Conservation (phyloP, 2,797 vertebrate species). For the Tokudaia tokunoshimensis region DNA sequence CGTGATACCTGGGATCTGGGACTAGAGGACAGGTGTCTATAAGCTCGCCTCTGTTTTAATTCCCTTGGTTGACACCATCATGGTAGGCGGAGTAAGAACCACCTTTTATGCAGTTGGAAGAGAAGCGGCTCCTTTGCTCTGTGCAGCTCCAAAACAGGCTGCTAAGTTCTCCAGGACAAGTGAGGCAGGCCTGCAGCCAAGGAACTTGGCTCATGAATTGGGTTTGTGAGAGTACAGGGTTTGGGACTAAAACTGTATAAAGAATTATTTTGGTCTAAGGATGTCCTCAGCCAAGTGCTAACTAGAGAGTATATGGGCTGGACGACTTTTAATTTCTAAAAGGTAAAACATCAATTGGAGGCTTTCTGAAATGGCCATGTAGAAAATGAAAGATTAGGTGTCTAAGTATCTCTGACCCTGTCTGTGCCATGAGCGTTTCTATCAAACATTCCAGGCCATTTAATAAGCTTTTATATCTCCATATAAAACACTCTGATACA, state of each 20-base stretch:
- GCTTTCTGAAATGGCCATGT: conserved; percentile 59
- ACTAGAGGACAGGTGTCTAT: background rate
- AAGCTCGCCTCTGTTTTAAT: background rate
- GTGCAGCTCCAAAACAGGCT: conserved; percentile 69
- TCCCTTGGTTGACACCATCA: conserved; percentile 7
- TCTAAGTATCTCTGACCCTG: conserved; percentile 56
- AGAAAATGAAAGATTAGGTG: conserved; percentile 53
- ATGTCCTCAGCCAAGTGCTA: conserved; percentile 76
- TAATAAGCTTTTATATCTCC: conserved; percentile 30
- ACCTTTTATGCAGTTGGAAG: background rate
- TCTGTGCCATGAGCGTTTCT: conserved; percentile 47
- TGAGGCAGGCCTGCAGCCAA: conserved; percentile 78
- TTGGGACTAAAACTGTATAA: conserved; percentile 73
- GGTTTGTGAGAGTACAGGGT: conserved; percentile 79
- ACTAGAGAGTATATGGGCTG: conserved; percentile 67
- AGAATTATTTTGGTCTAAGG: conserved; percentile 81
- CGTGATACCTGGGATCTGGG: rapidly evolving
- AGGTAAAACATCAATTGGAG: conserved; percentile 66
- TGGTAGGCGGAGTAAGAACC: background rate
- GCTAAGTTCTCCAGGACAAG: conserved; percentile 84
- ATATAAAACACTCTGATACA: background rate
- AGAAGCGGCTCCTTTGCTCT: conserved; percentile 59
- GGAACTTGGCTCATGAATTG: conserved; percentile 73
- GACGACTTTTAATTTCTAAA: conserved; percentile 70
- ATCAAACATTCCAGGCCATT: conserved; percentile 10